Base-by-base conservation (phyloP, 2,113 vertebrate species). In the Oryzias melastigma region DNA sequence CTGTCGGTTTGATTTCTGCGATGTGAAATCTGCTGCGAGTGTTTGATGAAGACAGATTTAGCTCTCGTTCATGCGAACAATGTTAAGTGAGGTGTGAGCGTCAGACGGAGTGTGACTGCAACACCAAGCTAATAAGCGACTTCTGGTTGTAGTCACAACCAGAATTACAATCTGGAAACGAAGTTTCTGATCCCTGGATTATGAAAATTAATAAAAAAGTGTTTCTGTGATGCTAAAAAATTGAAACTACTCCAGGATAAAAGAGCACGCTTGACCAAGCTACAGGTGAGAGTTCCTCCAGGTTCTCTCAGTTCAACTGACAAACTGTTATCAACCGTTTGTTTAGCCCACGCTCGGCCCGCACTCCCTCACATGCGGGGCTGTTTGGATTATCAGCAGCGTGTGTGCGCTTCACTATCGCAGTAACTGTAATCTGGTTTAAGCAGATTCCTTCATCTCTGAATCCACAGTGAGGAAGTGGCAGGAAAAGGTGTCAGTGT, bases 281-380 rank as follows among this genome's bases (percentile, higher is more conserved):
- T 57, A 57, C 55, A 56, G 29, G 62, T 50, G 52, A 60, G 51
- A 4, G 24, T 52, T 58, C 27, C 41, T 48, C 17, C 50, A 80
- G 63, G 75, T 35, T 82, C 68, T 64, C 55, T 42, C 44, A 58
- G 71, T 88, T 78, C 59, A 87, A 87, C 85, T 12, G 80, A 67
- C 82, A 69, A 48, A 62, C 63, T 64, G 52, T 76, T 85, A 88
- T 82, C 81, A 73, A 29, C 56, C 49, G 22, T 75, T 86, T 88
- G 77, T 85, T 86, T 77, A 70, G 77, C 76, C 65, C 48, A 72
- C 49, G 65, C 49, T 53, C 40, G n/a, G 52, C 75, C 52, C 15
- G 43, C 54, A 57, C 56, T 54, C 71, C 45, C 59, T 60, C 63
- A 25, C 65, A 58, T 35, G 35, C 35, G 12, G 7, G 72, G 64